Evolutionary conservation across 2,113 vertebrate species (phyloP), one percentile per base, ranked within the genome.

Genomic region (Ardeotis arabs): DNA sequence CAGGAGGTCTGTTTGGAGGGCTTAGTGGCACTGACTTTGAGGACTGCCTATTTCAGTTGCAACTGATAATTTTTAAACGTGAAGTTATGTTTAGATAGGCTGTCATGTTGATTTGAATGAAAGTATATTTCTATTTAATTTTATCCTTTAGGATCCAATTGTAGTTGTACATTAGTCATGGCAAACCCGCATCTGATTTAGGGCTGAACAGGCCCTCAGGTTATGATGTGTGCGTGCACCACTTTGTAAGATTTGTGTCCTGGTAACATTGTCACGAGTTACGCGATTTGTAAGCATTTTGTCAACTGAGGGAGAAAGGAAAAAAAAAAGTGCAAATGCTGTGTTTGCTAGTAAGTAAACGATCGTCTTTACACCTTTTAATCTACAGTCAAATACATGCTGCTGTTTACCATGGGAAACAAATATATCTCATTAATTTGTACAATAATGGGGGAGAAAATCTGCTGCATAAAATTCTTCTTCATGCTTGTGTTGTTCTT

Each of bases 381-480:
- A 89, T 93, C 90, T 93, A 39, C 21, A 82, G 41, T 88, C 68
- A 96, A 95, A 96, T 96, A 89, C 87, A 83, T 89, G 91, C 81
- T 97, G 87, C 92, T 95, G 86, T 96, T 96, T 93, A 89, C 95
- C 84, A 69, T 73, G 37, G 56, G 62, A 87, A 69, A 86, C 52
- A 95, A 97, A 97, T 91, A 53, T 63, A 81, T 83, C 37, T 91
- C 80, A 96, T 94, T 96, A 97, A 96, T 87, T 95, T 96, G 70
- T 95, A 67, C 50, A 83, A 80, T 94, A 90, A 85, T 72, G 39
- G 60, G 75, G 4, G 11, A 70, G 49, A 41, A 95, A 86, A 95
- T 86, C 87, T 96, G 89, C 86, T 76, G 37, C 59, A 60, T 73
- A 52, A 76, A 66, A 87, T 89, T 95, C 39, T 55, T 84, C 58